Evolutionary conservation across 2,888 invertebrate species (phyloP).

Genomic region (Belgica antarctica): DNA sequence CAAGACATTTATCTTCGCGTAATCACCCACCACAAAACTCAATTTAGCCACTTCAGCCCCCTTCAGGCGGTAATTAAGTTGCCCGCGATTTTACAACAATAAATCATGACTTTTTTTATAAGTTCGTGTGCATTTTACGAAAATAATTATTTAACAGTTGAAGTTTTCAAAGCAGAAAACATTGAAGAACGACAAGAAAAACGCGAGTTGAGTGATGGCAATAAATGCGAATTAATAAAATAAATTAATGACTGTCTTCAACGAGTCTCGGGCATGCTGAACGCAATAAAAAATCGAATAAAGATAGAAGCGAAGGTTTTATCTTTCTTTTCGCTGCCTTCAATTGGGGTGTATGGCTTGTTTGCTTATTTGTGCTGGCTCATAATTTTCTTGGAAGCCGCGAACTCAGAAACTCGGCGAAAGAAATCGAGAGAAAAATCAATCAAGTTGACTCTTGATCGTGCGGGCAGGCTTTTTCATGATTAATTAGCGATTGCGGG

Average conservation of each 20-base stretch:
- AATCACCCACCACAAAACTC: not conserved
- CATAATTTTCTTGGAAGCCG: slow-evolving; percentile 6
- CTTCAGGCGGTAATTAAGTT: no score
- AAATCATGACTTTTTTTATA: no score
- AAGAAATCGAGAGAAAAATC: slow-evolving; percentile 4
- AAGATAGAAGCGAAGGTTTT: not conserved
- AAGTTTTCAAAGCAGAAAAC: no score
- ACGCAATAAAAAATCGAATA: not conserved
- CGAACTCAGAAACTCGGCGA: not conserved
- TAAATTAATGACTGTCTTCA: slow-evolving; percentile 14
- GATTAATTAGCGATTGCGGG: slow-evolving; percentile 19
- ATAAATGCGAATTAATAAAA: slow-evolving; percentile 24
- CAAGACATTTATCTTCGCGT: not conserved
- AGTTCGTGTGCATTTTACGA: no score
- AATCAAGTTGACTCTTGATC: not conserved
- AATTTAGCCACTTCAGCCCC: not conserved
- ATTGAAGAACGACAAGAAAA: not conserved
- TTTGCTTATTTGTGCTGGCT: no score
- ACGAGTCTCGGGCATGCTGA: not conserved
- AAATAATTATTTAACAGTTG: no score
- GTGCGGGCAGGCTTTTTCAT: slow-evolving; percentile 2
- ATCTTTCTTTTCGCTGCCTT: not conserved
- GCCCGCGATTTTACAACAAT: no score
- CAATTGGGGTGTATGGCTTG: not conserved
- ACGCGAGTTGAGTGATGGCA: not conserved